phyloP scores from a whole-genome alignment of 2,797 vertebrate genomes.

The Channa striata region DNA sequence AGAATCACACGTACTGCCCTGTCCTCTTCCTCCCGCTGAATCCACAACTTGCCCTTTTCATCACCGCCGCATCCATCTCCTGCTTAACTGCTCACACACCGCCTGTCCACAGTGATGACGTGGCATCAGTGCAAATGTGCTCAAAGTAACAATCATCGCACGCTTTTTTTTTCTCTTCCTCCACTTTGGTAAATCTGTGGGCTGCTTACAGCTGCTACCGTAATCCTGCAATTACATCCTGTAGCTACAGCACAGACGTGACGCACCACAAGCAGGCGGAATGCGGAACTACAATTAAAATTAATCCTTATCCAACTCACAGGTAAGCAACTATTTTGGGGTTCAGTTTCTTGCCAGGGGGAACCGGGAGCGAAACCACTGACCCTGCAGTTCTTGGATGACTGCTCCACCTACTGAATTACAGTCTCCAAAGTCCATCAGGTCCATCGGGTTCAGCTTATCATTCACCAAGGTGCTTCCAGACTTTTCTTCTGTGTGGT shows the following conservation, averaged over 20 bases:
- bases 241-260: conserved; percentile 8
- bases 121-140: conserved; percentile 10
- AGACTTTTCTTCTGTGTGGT: neutral
- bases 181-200: conserved; percentile 7
- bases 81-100: conserved; percentile 47
- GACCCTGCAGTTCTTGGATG: too few species aligned
- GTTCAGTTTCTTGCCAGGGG: too few species aligned
- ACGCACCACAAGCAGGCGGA: conserved; percentile 11
- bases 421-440: conserved; percentile 9
- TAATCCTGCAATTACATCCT: conserved; percentile 18
- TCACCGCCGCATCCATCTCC: conserved; percentile 53
- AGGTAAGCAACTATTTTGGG: too few species aligned
- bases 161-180: neutral
- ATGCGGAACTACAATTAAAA: conserved; percentile 2
- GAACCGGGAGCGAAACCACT: too few species aligned
- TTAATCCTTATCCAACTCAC: too few species aligned
- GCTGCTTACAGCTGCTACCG: conserved; percentile 13
- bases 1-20: conserved; percentile 32
- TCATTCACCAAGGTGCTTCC: conserved; percentile 5
- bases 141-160: conserved; percentile 1
- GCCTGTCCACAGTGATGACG: neutral
- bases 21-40: conserved; percentile 47
- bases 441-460: neutral
- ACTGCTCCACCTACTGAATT: too few species aligned
- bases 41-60: conserved; percentile 61